Percentiles rank a stretch among this genome's conserved stretches.
These are phyloP conservation scores for Zapus hudsonius DNA, from an alignment of 2,113 vertebrate species.

Conservation along the genomic window DNA sequence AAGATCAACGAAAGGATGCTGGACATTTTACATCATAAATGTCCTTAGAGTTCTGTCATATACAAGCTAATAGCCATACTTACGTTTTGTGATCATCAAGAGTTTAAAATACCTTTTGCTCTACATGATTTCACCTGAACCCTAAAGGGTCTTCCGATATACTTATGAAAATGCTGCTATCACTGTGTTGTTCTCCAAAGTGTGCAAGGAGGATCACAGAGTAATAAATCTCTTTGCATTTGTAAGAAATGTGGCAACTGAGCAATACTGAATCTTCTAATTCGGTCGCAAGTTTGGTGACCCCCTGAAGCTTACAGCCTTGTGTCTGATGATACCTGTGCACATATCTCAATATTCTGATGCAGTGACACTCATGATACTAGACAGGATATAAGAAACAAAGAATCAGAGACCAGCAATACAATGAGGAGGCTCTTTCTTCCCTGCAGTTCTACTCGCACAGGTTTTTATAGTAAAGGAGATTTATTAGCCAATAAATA, in stretches of 20 bases:
- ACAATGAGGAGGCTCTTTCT: not conserved
- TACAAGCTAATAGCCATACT: not conserved
- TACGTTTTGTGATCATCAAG: not conserved
- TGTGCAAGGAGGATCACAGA: not conserved
- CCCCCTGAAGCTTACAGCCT: no score
- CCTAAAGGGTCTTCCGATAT: not conserved
- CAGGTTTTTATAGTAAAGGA: not conserved
- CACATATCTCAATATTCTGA: not conserved
- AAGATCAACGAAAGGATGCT: not conserved
- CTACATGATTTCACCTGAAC: not conserved
- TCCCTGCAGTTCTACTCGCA: not conserved
- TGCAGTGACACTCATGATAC: not conserved
- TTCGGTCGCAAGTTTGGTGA: not conserved
- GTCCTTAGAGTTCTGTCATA: not conserved
- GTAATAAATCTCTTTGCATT: not conserved
- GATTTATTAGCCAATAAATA: not conserved
- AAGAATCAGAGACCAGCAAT: not conserved
- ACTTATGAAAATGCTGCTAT: no score
- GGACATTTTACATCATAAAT: not conserved
- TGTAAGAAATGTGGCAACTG: not conserved
- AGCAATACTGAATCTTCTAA: not conserved
- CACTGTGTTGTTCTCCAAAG: no score
- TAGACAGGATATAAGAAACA: not conserved
- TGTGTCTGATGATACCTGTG: rapidly evolving
- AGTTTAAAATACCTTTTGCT: not conserved